phyloP scores from a whole-genome alignment of 2,113 vertebrate genomes.

The Nycticebus coucang region DNA sequence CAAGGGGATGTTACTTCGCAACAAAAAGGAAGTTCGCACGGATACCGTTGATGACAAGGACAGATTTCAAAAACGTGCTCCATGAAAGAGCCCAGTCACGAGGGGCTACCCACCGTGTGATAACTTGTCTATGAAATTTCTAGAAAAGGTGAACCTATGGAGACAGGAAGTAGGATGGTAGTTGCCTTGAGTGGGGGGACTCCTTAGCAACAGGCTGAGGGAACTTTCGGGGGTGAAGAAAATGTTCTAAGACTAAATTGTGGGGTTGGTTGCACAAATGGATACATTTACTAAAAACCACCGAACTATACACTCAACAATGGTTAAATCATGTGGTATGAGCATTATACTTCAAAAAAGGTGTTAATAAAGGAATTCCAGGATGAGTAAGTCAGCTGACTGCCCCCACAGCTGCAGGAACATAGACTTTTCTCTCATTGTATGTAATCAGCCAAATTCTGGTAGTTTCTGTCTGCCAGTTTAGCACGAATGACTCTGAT shows the following conservation, averaged over 20 bases:
- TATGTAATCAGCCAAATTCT: background rate
- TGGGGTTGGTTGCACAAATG: background rate
- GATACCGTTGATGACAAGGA: background rate
- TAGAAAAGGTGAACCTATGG: background rate
- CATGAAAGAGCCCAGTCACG: background rate
- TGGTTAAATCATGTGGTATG: background rate
- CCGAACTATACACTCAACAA: background rate
- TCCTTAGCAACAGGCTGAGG: background rate
- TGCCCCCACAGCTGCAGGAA: background rate
- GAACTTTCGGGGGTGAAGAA: background rate
- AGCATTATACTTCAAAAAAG: background rate
- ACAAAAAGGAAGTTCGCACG: background rate
- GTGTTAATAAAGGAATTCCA: background rate
- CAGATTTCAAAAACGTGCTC: background rate
- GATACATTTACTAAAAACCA: background rate
- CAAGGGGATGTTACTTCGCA: background rate
- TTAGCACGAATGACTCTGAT: background rate
- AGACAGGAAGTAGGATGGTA: background rate
- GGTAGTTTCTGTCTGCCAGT: background rate
- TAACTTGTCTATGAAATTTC: background rate
- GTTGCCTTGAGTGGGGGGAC: background rate
- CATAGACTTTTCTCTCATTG: background rate
- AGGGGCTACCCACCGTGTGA: fast-evolving
- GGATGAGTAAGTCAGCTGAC: background rate
- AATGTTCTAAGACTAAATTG: background rate